Percentiles rank a stretch among this genome's conserved stretches.
Conservation (phyloP, 1,140 invertebrate genomes). For the Metopolophium dirhodum region DNA sequence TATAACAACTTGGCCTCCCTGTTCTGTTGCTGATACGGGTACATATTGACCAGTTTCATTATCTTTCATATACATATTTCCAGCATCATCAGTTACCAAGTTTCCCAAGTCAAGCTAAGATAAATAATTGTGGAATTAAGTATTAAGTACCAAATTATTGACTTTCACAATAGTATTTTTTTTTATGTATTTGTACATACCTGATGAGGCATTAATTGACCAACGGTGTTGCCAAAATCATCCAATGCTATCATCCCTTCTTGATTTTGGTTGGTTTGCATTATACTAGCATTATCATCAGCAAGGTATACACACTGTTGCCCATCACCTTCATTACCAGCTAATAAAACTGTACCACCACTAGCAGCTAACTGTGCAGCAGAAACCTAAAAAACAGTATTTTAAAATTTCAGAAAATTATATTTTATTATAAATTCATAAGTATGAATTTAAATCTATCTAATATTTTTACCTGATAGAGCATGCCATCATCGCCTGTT, state of each 20-base stretch:
- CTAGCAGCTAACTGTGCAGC: conserved; percentile 71
- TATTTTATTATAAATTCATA: not conserved
- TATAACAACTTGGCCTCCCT: conserved; percentile 51
- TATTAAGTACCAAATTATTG: not conserved
- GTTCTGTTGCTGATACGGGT: conserved; percentile 52
- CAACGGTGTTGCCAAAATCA: conserved; percentile 69
- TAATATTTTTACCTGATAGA: conserved; percentile 67
- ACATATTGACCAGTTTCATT: conserved; percentile 55
- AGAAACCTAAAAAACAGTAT: conserved; percentile 59
- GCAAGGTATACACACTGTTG: conserved; percentile 77
- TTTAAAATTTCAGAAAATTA: not conserved
- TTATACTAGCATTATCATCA: conserved; percentile 62
- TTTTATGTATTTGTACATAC: conserved; percentile 60
- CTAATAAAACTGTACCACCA: conserved; percentile 63
- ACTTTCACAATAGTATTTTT: too few relatives aligned
- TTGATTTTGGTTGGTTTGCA: conserved; percentile 56
- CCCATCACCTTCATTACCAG: conserved; percentile 68
- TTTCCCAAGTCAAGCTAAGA: conserved; percentile 48
- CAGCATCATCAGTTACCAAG: conserved; percentile 41
- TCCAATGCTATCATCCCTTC: conserved; percentile 67
- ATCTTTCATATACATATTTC: conserved; percentile 54
- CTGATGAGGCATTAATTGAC: conserved; percentile 65
- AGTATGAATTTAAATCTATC: too few relatives aligned
- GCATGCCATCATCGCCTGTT: conserved; percentile 66
- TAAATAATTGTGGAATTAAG: not conserved